Base-by-base conservation (phyloP, 2,888 invertebrate species). In the Lingula anatina region DNA sequence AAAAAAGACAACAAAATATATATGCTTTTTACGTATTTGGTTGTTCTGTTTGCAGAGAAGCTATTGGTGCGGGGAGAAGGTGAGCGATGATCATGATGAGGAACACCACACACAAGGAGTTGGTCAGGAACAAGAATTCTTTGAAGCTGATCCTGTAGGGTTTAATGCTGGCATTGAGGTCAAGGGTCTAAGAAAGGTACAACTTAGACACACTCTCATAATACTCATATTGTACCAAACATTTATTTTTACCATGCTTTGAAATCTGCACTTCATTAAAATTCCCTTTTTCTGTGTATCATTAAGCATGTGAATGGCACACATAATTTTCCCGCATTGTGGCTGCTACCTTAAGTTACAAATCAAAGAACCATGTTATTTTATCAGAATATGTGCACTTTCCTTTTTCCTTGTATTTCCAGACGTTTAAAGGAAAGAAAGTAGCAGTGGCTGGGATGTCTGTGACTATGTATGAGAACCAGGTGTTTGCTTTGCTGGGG, bases 401-500 rank as follows among this genome's bases (percentile, higher is more conserved):
- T 40, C 2, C 23, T 5, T 28, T 31, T 15, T 28, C 21, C 12
- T 35, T 44, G 21, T 4, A 7, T 15, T 44, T 45, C 0, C 21
- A 59, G 57, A 54, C 47, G 1, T 59, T 53, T 12, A 51, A 48
- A 23, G 50, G 53, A 23, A 56, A 55, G 36, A 78, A 71, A 60
- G 65, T 76, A 3, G 90, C 86, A 9, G 84, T 91, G 0, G 81
- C 83, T 58, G 80, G 85, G 54, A 79, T 90, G 4, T 81, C 81
- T 24, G 73, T 91, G 68, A 84, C 86, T 54, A 86, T 90, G 62
- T 86, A 85, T 64, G 82, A 85, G 63, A 87, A 87, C 1, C 87
- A 89, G 76, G 89, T 91, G 31, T 90, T 90, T 0, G 87, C 87
- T 2, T 78, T 92, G n/a, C 78, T 93, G 21, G 93, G 93, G 0